phyloP scores from a whole-genome alignment of 2,797 vertebrate genomes.

The Urosaurus nigricauda region DNA sequence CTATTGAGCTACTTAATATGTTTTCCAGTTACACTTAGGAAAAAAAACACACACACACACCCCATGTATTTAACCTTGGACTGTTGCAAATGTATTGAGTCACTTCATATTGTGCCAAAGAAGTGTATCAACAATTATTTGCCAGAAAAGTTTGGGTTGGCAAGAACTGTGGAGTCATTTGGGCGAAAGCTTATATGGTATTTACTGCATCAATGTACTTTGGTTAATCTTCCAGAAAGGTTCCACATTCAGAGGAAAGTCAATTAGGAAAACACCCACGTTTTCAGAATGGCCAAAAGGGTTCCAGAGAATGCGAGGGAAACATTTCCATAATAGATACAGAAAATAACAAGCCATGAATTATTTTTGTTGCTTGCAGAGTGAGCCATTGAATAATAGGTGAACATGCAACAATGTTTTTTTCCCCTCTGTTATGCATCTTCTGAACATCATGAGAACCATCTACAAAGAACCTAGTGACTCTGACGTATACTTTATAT shows the following conservation, averaged over 20 bases:
- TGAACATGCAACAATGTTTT: not conserved
- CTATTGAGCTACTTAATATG: not conserved
- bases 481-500: not conserved
- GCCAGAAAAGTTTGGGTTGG: not conserved
- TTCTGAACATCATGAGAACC: not conserved
- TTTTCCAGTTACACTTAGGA: not conserved
- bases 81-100: not conserved
- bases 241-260: constrained; percentile 36
- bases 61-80: accelerated
- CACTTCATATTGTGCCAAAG: constrained; percentile 14
- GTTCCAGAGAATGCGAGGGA: constrained; percentile 2
- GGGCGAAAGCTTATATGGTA: constrained; percentile 39
- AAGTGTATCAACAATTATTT: not conserved
- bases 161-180: not conserved
- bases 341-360: constrained; percentile 19
- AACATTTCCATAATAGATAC: constrained; percentile 40
- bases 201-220: constrained; percentile 36
- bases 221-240: constrained; percentile 41
- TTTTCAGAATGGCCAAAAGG: constrained; percentile 11
- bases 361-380: not conserved
- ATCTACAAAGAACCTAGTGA: not conserved
- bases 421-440: not conserved
- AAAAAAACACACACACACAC: too few species aligned
- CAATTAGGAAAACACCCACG: constrained; percentile 30
- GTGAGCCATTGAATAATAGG: not conserved